Evolutionary conservation across 2,797 vertebrate genomes (phyloP).

Genomic region (Bryconaethiops microstoma): DNA sequence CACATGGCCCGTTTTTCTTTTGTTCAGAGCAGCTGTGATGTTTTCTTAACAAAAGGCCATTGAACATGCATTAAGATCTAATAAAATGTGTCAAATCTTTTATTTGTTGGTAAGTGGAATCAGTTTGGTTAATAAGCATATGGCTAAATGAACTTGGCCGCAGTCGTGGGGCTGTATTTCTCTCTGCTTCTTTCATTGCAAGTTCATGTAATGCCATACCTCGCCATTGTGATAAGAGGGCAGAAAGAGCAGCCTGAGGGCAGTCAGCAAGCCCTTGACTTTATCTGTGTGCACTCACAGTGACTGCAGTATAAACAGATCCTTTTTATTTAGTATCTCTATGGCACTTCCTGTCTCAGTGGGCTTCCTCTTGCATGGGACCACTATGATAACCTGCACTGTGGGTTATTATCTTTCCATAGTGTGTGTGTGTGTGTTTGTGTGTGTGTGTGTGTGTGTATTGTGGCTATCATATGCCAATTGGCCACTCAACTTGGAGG

Average conservation of each 20-base stretch:
- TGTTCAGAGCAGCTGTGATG: no score
- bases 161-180: conserved; percentile 9
- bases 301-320: conserved; percentile 40
- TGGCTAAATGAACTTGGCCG: conserved; percentile 17
- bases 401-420: conserved; percentile 21
- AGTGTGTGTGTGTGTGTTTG: conserved; percentile 16
- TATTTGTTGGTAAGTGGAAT: background rate
- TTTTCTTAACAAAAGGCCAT: background rate
- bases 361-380: conserved; percentile 35
- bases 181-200: conserved; percentile 41
- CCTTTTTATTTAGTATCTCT: conserved; percentile 49
- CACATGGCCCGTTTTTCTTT: no score
- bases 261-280: conserved; percentile 41
- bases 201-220: conserved; percentile 37
- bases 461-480: conserved; percentile 34
- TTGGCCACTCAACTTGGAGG: conserved; percentile 22
- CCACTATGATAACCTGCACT: conserved; percentile 25
- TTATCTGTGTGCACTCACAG: conserved; percentile 46
- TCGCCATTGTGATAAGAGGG: conserved; percentile 38
- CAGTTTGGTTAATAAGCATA: conserved; percentile 10
- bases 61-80: background rate
- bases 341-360: conserved; percentile 42
- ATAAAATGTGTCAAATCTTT: background rate
- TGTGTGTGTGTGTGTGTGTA: conserved; percentile 27
- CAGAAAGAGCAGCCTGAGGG: conserved; percentile 37